Evolutionary conservation across 2,113 vertebrate species (phyloP), one percentile per base, ranked within the genome.

Genomic region (Pagrus major): DNA sequence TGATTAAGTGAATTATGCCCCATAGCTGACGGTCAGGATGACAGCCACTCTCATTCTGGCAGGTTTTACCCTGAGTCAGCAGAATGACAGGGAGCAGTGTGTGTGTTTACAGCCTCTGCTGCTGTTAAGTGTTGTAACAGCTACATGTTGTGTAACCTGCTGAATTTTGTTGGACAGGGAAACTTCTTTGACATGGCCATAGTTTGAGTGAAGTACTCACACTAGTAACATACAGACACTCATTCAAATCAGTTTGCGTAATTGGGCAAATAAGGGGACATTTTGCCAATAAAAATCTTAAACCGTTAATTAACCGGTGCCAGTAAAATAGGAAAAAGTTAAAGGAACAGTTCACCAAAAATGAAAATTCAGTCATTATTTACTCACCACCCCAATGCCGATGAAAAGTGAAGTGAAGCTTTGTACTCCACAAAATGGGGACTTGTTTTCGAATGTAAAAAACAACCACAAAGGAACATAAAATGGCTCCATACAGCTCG

Each of bases 1-100:
- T 44, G 79, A 85, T 88, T 65, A 80, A 73, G 54, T 90, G 80
- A 91, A 84, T 86, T 88, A 80, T 74, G 56, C 76, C 69, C 75
- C 41, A 60, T 60, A 71, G 84, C 71, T 83, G 81, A 88, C 29
- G 21, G 55, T 88, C 75, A 80, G 60, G 55, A 74, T 70, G 81
- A 86, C 81, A 84, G 83, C 35, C 64, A 58, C 82, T 76, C 76
- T 81, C 47, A 33, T 75, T 75, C 70, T 83, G 78, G 64, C 66
- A 74, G 20, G 56, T 2, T 82, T 83, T 42, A 55, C n/a, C 31
- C 21, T 56, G 86, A 83, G 52, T 91, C 86, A 87, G 84, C 85
- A 84, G 1, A 82, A 84, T 52, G 82, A 59, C 33, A 81, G 66
- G 80, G 31, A 75, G 21, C 76, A 55, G 49, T 52, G 25, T 88